Evolutionary conservation across 2,888 invertebrate species (phyloP), one percentile per base, ranked within the genome.

Genomic region (Lutraria lutraria): DNA sequence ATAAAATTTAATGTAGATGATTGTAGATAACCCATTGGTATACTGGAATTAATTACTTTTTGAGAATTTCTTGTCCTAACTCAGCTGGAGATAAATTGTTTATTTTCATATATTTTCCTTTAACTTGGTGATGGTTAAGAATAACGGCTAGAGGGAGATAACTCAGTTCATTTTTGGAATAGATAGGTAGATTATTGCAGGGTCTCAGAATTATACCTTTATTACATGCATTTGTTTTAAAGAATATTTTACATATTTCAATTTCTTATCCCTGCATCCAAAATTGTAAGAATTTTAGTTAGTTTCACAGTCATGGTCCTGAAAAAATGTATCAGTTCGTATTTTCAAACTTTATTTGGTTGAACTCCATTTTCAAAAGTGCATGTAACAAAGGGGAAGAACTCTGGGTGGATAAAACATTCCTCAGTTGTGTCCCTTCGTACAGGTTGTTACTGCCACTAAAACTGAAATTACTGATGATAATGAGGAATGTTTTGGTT

Each of bases 401-500:
- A 87, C 81, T 82, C 72, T 31, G 52, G 72, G 52, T 12, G 54
- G 53, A n/a, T 82, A 82, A 82, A 82, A 81, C 82, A 72, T 82
- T 80, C 63, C 76, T 83, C 79, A 84, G 54, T 86, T 52, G 16
- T 86, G 81, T 81, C 86, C 86, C 81, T 86, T 86, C 3, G 56
- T 63, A 53, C 29, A 86, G 81, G 72, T 86, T 60, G 76, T 87
- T 80, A 81, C 82, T 82, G 68, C 81, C n/a, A 86, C 86, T 68
- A 86, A 86, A 68, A 81, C 81, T 21, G 86, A 86, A 81, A 54
- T 79, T 68, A 60, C 53, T 0, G 87, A 85, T 76, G 87, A 85
- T 81, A 82, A 56, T 84, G 85, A 80, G 60, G 84, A 83, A 85
- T 85, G 82, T 83, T 81, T 81, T 83, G 53, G 81, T 87, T 90